These are phyloP conservation scores for Cephus pygmeus DNA, from an alignment of 2,888 invertebrate species.

Conservation along the genomic window DNA sequence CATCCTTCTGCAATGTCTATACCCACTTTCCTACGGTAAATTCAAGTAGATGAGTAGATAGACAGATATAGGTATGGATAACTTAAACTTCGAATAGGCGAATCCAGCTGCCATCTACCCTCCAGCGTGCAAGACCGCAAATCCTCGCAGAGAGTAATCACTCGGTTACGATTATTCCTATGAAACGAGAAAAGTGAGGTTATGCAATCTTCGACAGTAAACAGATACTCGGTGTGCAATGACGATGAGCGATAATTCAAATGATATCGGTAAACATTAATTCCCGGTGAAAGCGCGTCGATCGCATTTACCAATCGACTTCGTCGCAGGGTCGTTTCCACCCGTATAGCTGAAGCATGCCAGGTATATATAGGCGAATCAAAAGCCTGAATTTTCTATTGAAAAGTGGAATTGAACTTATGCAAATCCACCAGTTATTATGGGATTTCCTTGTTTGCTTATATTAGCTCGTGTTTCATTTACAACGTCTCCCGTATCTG, in stretches of 20 bases:
- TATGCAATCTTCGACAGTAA: constrained; percentile 16
- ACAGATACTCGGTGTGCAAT: neutral
- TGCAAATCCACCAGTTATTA: neutral
- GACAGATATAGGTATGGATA: neutral
- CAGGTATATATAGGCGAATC: neutral
- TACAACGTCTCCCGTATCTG: neutral
- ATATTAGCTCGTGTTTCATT: constrained; percentile 2
- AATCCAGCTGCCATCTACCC: neutral
- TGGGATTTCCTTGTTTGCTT: neutral
- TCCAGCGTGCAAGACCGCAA: neutral
- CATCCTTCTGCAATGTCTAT: neutral
- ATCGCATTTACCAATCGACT: neutral
- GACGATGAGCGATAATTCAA: constrained; percentile 1
- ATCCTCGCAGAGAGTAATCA: neutral
- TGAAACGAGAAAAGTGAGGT: constrained; percentile 21
- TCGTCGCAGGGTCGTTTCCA: neutral
- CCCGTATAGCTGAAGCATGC: neutral
- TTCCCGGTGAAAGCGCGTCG: neutral
- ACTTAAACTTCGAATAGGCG: neutral
- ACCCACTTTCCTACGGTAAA: neutral
- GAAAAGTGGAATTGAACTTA: neutral
- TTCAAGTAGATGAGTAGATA: neutral
- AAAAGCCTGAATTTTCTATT: neutral
- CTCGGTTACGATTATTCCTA: constrained; percentile 1
- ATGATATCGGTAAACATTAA: neutral